Conservation (phyloP, 2,888 invertebrate species). For the Tachina lurida region DNA sequence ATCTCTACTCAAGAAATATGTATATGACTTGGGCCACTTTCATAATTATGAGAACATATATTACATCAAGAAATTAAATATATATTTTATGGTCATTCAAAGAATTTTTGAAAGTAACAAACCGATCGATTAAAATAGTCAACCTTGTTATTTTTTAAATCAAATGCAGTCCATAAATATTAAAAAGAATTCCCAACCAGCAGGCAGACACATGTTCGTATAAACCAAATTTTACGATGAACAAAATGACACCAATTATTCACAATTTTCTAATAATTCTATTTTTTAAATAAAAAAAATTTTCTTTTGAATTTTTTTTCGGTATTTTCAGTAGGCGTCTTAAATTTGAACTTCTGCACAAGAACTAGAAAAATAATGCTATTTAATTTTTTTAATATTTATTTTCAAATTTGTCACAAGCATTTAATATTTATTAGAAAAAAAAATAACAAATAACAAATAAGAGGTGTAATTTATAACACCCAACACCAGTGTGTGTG, state of each 20-base stretch:
- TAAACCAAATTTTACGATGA: not conserved
- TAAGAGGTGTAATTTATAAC: constrained; percentile 54
- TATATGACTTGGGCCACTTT: too few relatives aligned
- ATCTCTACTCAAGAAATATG: too few relatives aligned
- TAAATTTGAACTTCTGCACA: not conserved
- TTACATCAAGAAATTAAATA: too few relatives aligned
- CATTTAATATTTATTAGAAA: constrained; percentile 16
- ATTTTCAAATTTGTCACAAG: constrained; percentile 50
- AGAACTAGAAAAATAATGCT: constrained; percentile 11
- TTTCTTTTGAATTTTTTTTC: not conserved
- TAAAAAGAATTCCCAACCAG: not conserved
- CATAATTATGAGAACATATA: too few relatives aligned
- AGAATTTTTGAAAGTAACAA: not conserved
- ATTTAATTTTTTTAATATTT: constrained; percentile 44
- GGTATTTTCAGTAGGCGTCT: constrained; percentile 35
- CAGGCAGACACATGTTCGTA: not conserved
- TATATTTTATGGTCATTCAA: not conserved
- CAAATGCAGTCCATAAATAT: constrained; percentile 15
- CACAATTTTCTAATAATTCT: constrained; percentile 34
- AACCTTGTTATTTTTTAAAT: not conserved
- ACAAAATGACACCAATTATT: constrained; percentile 17
- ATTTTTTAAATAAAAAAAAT: constrained; percentile 6
- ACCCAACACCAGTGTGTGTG: constrained; percentile 16
- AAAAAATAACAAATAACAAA: not conserved
- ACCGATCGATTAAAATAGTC: not conserved